Percentiles rank a stretch among this genome's conserved stretches.
Evolutionary conservation across 2,888 invertebrate genomes (phyloP).

Genomic region (Anorthoa munda): DNA sequence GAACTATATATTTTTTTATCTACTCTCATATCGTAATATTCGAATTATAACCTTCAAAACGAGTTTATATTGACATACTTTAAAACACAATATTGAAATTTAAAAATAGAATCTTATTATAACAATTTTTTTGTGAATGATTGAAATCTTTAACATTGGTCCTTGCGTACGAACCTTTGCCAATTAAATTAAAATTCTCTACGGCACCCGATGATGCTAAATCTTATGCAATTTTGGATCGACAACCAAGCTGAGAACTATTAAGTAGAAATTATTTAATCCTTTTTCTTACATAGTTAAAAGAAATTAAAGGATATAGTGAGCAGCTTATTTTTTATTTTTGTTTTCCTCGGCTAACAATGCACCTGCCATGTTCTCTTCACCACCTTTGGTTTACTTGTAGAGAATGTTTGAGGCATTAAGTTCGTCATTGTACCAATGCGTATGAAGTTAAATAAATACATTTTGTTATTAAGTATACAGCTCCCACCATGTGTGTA

Average conservation of each 20-base stretch:
- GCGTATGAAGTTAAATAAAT: no score
- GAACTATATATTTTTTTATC: background rate
- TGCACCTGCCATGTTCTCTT: no score
- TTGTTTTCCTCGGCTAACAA: no score
- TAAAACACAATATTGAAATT: no score
- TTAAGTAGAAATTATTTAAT: background rate
- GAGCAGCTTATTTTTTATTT: background rate
- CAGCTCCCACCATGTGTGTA: no score
- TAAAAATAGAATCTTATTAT: no score
- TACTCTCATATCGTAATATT: no score
- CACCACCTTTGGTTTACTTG: no score
- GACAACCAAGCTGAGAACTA: background rate
- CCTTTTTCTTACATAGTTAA: background rate
- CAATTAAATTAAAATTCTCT: constrained; percentile 16
- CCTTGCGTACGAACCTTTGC: constrained; percentile 6
- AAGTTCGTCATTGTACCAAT: background rate
- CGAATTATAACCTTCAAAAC: no score
- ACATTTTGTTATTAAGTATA: no score
- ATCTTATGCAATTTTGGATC: background rate
- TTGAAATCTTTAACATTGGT: background rate
- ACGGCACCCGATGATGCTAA: background rate
- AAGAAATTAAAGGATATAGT: background rate
- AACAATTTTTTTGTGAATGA: no score
- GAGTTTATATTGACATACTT: no score
- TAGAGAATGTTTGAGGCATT: background rate